These are phyloP conservation scores for Pao palembangensis DNA, from an alignment of 2,113 vertebrate species.

Conservation along the genomic window DNA sequence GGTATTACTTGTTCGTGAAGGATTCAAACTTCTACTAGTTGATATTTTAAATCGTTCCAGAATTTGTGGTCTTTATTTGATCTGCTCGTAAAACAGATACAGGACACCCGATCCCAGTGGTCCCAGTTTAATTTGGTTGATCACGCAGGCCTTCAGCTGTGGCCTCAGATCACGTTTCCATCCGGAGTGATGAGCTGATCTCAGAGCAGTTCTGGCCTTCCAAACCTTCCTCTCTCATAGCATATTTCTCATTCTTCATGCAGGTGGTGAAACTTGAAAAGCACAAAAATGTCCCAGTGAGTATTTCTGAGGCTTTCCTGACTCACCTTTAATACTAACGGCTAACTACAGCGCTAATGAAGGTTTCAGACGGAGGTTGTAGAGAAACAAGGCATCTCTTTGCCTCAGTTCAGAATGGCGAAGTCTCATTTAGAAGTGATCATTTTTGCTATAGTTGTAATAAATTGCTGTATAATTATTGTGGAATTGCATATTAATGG, in stretches of 20 bases:
- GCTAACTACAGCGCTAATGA: too few relatives aligned
- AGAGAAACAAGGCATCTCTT: too few relatives aligned
- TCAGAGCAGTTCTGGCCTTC: constrained; percentile 8
- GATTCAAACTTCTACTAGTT: too few relatives aligned
- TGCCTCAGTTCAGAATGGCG: too few relatives aligned
- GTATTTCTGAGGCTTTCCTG: constrained; percentile 16
- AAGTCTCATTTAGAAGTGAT: too few relatives aligned
- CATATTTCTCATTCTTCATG: constrained; percentile 7
- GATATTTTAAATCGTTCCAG: too few relatives aligned
- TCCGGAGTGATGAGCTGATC: constrained; percentile 40
- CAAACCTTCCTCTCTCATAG: background rate
- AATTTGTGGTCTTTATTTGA: background rate
- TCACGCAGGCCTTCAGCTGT: constrained; percentile 59
- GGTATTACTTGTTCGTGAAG: too few relatives aligned
- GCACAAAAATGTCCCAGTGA: constrained; percentile 64
- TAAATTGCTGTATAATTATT: too few relatives aligned
- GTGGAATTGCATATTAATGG: too few relatives aligned
- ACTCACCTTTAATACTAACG: background rate
- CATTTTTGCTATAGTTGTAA: too few relatives aligned
- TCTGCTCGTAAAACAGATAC: background rate
- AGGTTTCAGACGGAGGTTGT: too few relatives aligned
- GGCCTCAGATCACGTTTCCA: constrained; percentile 48
- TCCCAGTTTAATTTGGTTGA: constrained; percentile 59
- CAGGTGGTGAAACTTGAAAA: constrained; percentile 50
- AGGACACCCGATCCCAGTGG: constrained; percentile 30